A percentile compares a stretch with the other conserved stretches of the same genome.
These are phyloP conservation scores for Paedocypris sp. DNA, from an alignment of 2,113 vertebrate genomes.

Conservation along the genomic window DNA sequence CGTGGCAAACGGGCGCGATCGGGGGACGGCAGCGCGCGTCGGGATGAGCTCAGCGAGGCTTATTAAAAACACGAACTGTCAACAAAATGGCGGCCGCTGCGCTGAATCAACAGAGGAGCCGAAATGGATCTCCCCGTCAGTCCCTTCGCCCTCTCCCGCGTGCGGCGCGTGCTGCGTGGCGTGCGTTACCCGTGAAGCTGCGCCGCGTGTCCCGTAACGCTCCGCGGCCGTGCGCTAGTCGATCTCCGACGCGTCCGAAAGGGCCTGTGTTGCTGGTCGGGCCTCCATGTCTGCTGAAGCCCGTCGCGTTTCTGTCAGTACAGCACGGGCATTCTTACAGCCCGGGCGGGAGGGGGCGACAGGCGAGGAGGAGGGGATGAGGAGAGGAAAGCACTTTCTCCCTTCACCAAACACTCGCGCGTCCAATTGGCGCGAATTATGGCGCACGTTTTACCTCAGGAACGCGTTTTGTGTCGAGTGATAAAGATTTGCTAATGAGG, in stretches of 20 bases:
- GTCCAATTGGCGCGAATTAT: slow-evolving; percentile 51
- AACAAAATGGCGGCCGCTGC: slow-evolving; percentile 73
- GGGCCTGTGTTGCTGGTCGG: slow-evolving; percentile 61
- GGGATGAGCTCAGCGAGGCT: slow-evolving; percentile 49
- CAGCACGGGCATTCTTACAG: slow-evolving; percentile 64
- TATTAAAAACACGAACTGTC: slow-evolving; percentile 68
- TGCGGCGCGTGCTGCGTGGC: slow-evolving; percentile 34
- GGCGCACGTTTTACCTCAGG: no score
- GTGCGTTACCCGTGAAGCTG: slow-evolving; percentile 41
- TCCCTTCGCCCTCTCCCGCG: slow-evolving; percentile 41
- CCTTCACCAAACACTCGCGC: no score
- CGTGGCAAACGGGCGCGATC: slow-evolving; percentile 11
- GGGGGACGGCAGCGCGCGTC: slow-evolving; percentile 36
- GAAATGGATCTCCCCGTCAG: slow-evolving; percentile 68
- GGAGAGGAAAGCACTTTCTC: neutral
- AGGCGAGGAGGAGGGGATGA: slow-evolving; percentile 10
- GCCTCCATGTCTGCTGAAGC: slow-evolving; percentile 72
- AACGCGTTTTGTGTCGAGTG: no score
- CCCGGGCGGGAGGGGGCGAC: slow-evolving; percentile 38
- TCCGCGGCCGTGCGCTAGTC: slow-evolving; percentile 53
- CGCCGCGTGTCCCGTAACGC: slow-evolving; percentile 42
- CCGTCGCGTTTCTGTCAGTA: slow-evolving; percentile 68
- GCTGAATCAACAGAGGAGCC: slow-evolving; percentile 70
- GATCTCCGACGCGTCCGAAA: slow-evolving; percentile 59
- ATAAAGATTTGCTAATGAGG: no score